Percentiles rank a stretch among this genome's conserved stretches.
Evolutionary conservation across 2,113 vertebrate genomes (phyloP).

Genomic region (Corythornis cristatus): DNA sequence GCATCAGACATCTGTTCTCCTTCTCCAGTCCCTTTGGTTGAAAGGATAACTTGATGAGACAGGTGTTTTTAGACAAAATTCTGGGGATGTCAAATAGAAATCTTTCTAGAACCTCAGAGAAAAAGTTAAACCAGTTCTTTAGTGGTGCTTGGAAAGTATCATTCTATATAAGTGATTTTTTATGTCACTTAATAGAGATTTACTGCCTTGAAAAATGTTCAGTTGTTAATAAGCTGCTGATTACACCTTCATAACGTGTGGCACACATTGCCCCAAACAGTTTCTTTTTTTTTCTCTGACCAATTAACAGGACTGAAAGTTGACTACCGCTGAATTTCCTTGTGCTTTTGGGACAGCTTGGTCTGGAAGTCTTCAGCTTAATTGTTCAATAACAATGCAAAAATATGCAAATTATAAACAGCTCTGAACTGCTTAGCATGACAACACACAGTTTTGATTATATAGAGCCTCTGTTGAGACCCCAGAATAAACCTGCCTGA

Average conservation of each 20-base stretch:
- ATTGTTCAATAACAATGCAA: neutral
- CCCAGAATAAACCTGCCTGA: neutral
- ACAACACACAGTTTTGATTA: neutral
- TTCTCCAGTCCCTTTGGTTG: neutral
- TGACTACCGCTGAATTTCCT: neutral
- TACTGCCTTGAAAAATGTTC: neutral
- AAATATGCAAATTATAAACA: neutral
- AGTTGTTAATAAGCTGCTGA: neutral
- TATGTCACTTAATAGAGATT: neutral
- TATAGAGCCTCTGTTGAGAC: neutral
- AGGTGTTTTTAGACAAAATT: constrained; percentile 24
- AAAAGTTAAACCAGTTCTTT: neutral
- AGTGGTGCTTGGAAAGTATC: neutral
- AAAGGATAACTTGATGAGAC: neutral
- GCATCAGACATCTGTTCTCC: neutral
- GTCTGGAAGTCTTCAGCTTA: neutral
- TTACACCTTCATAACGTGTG: neutral
- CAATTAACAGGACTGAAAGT: neutral
- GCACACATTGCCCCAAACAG: neutral
- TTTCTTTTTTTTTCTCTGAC: neutral
- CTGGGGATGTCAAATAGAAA: neutral
- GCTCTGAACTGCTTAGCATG: neutral
- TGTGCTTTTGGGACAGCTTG: neutral
- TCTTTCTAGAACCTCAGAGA: neutral
- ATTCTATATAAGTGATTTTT: neutral